Evolutionary conservation across 2,797 vertebrate genomes (phyloP).

Genomic region (Pangasius krempfi): DNA sequence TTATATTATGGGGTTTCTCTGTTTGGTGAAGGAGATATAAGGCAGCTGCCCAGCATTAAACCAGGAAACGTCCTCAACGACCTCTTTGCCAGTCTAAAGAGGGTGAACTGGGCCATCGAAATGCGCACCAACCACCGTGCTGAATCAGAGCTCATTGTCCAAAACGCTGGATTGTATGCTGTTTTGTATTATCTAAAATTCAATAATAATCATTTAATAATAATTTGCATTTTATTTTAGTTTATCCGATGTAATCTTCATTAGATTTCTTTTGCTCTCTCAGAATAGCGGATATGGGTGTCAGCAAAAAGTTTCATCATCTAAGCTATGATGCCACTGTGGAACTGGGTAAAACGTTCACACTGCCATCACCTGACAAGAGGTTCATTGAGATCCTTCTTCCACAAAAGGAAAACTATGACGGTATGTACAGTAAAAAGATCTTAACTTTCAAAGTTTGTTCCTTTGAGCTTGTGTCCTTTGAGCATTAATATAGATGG

Average conservation of each 20-base stretch:
- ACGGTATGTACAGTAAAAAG: slow-evolving; percentile 37
- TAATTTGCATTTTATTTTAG: not conserved
- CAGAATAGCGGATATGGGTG: slow-evolving; percentile 64
- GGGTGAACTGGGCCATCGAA: slow-evolving; percentile 75
- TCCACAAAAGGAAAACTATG: slow-evolving; percentile 40
- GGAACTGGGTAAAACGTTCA: slow-evolving; percentile 39
- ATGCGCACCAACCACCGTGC: slow-evolving; percentile 82
- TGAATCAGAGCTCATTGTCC: slow-evolving; percentile 82
- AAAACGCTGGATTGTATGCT: slow-evolving; percentile 79
- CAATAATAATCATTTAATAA: not conserved
- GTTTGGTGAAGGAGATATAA: slow-evolving; percentile 76
- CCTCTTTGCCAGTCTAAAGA: slow-evolving; percentile 74
- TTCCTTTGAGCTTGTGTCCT: not conserved
- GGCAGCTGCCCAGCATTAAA: slow-evolving; percentile 84
- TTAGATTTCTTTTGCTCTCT: not conserved
- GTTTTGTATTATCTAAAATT: not conserved
- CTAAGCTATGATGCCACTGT: slow-evolving; percentile 78
- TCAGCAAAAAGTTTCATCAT: slow-evolving; percentile 25
- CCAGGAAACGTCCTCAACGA: slow-evolving; percentile 81
- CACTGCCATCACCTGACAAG: slow-evolving; percentile 70
- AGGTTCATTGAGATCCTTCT: slow-evolving; percentile 80
- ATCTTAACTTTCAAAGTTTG: not conserved
- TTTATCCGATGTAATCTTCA: not conserved
- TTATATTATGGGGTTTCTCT: not conserved
- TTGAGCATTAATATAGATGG: not conserved